Conservation (phyloP, 1,140 invertebrate species). For the Heterodera schachtii region DNA sequence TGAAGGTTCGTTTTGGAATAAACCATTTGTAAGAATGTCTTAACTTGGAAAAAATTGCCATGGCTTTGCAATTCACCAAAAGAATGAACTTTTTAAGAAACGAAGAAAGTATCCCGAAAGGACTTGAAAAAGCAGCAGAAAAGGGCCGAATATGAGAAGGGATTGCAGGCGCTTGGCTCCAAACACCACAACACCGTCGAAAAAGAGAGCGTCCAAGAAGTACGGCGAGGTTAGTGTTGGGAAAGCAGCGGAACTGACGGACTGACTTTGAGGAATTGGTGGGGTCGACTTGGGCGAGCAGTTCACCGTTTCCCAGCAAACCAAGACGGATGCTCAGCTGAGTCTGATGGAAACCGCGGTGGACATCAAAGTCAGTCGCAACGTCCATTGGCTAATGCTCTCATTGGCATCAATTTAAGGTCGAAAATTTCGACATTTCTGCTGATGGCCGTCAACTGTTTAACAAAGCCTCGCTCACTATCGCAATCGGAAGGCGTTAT, state of each 20-base stretch:
- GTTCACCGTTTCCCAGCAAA: constrained; percentile 89
- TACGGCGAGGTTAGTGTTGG: neutral
- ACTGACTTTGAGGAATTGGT: constrained; percentile 55
- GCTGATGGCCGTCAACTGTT: constrained; percentile 97
- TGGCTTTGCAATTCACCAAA: too few species aligned
- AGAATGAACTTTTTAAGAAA: neutral
- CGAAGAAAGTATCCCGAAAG: constrained; percentile 80
- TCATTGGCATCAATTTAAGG: constrained; percentile 60
- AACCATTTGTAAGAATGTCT: neutral
- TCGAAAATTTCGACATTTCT: constrained; percentile 94
- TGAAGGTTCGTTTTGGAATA: neutral
- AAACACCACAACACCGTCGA: constrained; percentile 35
- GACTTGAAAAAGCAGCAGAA: constrained; percentile 93
- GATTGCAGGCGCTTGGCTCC: constrained; percentile 77
- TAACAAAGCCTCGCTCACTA: constrained; percentile 89
- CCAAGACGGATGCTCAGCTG: constrained; percentile 81
- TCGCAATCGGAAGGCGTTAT: constrained; percentile 89
- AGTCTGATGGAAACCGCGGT: constrained; percentile 87
- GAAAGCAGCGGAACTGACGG: neutral
- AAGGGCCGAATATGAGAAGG: constrained; percentile 81
- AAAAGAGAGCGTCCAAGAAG: constrained; percentile 12
- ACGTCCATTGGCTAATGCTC: neutral
- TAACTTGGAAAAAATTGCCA: neutral
- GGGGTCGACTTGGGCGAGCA: constrained; percentile 85
- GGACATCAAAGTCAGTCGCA: constrained; percentile 80